A percentile compares a stretch with the other conserved stretches of the same genome.
phyloP scores from a whole-genome alignment of 2,113 vertebrate species.

The Chaetorhynchus papuensis region DNA sequence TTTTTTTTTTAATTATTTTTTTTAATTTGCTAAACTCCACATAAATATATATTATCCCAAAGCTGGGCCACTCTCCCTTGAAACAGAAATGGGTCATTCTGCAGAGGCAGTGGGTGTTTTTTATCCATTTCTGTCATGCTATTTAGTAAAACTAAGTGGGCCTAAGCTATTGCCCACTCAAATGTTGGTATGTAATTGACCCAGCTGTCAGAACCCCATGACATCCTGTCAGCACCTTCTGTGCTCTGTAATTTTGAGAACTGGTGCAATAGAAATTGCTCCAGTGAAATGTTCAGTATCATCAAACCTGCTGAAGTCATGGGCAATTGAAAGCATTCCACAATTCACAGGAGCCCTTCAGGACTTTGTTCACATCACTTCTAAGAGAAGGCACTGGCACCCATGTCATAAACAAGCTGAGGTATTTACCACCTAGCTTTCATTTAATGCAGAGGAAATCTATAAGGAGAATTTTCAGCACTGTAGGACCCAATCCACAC shows the following conservation, averaged over 20 bases:
- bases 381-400: not conserved
- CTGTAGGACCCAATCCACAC: not conserved
- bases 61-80: not conserved
- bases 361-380: rapidly evolving
- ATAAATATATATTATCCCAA: not conserved
- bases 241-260: not conserved
- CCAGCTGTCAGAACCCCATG: not conserved
- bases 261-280: not conserved
- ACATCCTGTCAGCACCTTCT: not conserved
- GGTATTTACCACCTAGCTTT: not conserved
- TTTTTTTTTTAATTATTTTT: not conserved
- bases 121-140: not conserved
- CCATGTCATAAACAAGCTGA: not conserved
- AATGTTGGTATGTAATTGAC: not conserved
- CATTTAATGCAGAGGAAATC: not conserved
- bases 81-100: not conserved
- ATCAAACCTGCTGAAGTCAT: not conserved
- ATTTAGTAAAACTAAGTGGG: not conserved
- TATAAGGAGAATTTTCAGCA: not conserved
- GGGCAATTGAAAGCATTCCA: not conserved
- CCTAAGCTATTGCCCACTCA: not conserved
- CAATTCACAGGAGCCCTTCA: not conserved
- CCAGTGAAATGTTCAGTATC: not conserved
- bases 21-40: not conserved
- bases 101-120: not conserved